These are phyloP conservation scores for Pogonophryne albipinna DNA, from an alignment of 2,797 vertebrate genomes.

Conservation along the genomic window DNA sequence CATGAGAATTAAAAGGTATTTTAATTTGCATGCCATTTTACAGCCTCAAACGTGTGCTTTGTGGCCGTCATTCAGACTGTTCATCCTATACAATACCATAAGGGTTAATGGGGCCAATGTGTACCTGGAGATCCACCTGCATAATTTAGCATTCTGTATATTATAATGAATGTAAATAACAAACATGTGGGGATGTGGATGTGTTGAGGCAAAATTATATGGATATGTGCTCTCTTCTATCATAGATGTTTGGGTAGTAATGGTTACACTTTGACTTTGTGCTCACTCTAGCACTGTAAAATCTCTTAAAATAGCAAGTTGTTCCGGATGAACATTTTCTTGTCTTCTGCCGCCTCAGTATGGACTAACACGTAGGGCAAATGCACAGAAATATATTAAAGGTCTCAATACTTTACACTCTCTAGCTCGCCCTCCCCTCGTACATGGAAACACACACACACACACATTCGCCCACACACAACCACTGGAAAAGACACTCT, in stretches of 20 bases:
- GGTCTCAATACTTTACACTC: conserved; percentile 25
- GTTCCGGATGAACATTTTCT: conserved; percentile 7
- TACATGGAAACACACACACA: conserved; percentile 32
- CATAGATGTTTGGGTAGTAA: not conserved
- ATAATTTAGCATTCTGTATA: not conserved
- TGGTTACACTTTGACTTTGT: conserved; percentile 24
- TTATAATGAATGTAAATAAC: not conserved
- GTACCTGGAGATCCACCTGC: not conserved
- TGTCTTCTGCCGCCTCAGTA: not conserved
- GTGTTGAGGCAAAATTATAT: not conserved
- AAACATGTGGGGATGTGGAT: not conserved
- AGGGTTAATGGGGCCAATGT: not conserved
- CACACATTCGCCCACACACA: conserved; percentile 57
- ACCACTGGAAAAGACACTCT: conserved; percentile 61
- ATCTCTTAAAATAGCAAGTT: not conserved
- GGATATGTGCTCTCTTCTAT: not conserved
- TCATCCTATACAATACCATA: not conserved
- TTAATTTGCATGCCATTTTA: no score
- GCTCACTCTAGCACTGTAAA: conserved; percentile 6
- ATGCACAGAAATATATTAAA: conserved; percentile 37
- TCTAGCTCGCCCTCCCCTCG: conserved; percentile 35
- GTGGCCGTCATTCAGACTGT: conserved; percentile 5
- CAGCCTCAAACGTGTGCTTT: not conserved
- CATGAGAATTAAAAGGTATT: no score
- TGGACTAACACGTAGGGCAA: conserved; percentile 12